Percentiles rank a stretch among this genome's conserved stretches.
Evolutionary conservation across 2,797 vertebrate genomes (phyloP).

Genomic region (Oryzias sinensis): DNA sequence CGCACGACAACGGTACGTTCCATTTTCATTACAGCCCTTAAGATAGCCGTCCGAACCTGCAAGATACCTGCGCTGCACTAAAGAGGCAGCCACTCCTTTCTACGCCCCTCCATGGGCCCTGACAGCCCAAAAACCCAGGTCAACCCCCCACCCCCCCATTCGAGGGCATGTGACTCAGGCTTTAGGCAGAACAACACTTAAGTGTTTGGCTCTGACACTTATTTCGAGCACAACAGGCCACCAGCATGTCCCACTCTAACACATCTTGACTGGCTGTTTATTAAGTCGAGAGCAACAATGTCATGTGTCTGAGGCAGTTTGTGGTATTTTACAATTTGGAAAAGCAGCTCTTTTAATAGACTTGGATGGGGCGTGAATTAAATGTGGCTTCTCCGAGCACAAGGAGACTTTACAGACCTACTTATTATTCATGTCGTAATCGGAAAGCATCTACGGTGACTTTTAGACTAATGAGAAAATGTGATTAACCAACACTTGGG

Average conservation of each 20-base stretch:
- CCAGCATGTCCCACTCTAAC: conserved; percentile 34
- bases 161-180: too few relatives aligned
- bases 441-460: conserved; percentile 62
- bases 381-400: conserved; percentile 48
- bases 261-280: conserved; percentile 63
- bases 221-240: conserved; percentile 9
- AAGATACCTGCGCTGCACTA: too few relatives aligned
- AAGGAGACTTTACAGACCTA: conserved; percentile 49
- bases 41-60: too few relatives aligned
- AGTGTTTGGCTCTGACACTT: conserved; percentile 2
- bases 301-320: conserved; percentile 51
- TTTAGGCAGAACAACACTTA: conserved; percentile 2
- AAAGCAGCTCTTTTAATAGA: conserved; percentile 60
- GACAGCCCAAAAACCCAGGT: too few relatives aligned
- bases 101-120: too few relatives aligned
- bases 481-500: conserved; percentile 69
- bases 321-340: conserved; percentile 14
- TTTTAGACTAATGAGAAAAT: conserved; percentile 77
- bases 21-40: too few relatives aligned
- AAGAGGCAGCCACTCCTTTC: too few relatives aligned
- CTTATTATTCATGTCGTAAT: conserved; percentile 81
- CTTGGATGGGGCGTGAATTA: conserved; percentile 65
- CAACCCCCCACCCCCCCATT: too few relatives aligned
- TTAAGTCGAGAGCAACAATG: conserved; percentile 59
- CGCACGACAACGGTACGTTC: too few relatives aligned